Evolutionary conservation across 2,888 invertebrate species (phyloP), one percentile per base, ranked within the genome.

Genomic region (Antitype chi): DNA sequence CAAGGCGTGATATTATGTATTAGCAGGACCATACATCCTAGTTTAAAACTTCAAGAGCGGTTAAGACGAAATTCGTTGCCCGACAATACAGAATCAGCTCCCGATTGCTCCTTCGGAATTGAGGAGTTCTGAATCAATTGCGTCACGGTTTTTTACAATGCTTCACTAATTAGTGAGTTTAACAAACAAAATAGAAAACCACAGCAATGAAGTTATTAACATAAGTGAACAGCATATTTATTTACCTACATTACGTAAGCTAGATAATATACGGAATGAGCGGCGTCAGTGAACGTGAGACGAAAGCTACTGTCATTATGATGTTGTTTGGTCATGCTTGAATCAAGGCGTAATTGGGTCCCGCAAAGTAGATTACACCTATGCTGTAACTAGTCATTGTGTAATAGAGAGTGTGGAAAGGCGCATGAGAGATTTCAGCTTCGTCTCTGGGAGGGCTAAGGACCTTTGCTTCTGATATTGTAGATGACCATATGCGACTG

Each of bases 181-280:
- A 75, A 9, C 9, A 59, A 76, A 76, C n/a, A 53, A 60, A 53
- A 32, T 9, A 67, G 6, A 15, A 76, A 70, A 49, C 20, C n/a
- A 64, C 52, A 57, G 13, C n/a, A 63, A 62, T 67, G 7, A 78
- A 72, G 23, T 59, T 62, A 78, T 76, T 75, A 73, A 60, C 82
- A 71, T 63, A 70, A 76, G 4, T 4, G 64, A 62, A 25, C 49
- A 60, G 63, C 60, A 63, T 70, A 57, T 68, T 76, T 59, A 70
- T 76, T 25, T 53, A 67, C 25, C 74, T 38, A 74, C 25, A 28
- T 85, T 85, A 80, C 70, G 73, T 86, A 86, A 86, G 68, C 52
- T 69, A 73, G 78, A 77, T 74, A 74, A 77, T 74, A 74, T 67
- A 75, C 74, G 79, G 53, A 84, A 78, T 49, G 52, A 68, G 53